Evolutionary conservation across 64 coral and sea anemone genomes (phyloP), one percentile per base, ranked within the genome.

Genomic region (Actinia tenebrosa): DNA sequence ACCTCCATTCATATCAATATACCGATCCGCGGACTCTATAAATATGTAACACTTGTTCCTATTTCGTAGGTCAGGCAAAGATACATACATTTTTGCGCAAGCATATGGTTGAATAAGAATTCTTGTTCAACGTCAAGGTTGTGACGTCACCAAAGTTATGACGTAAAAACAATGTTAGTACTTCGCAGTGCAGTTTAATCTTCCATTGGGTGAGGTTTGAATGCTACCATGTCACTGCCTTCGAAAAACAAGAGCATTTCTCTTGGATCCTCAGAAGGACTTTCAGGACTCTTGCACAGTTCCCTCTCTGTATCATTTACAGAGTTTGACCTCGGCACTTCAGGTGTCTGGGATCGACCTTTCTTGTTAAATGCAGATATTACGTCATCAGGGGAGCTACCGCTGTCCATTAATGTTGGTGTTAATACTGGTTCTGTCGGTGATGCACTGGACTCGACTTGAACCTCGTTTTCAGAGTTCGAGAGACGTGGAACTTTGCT

Each of bases 161-260:
- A 58, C 56, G 56, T 58, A 2, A 14, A 11, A 58, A 2, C 56
- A 7, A 2, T 10, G 10, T 11, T 58, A 16, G 30, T 37, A 14
- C 56, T 58, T 58, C 56, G 56, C 15, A 58, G 10, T n/a, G 63
- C 7, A 18, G 25, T 27, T 84, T 44, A 95, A 79, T 92, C 91
- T 56, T 95, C 94, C 17, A 92, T 82, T 17, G 94, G 94, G 82
- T 93, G 94, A 54, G 91, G 91, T 26, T 83, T 72, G 85, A 96
- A 93, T 0, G 87, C 84, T n/a, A 96, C 86, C 66, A 93, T 93
- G 3, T 83, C 91, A 54, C 94, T 96, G 1, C 94, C 91, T 25
- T 92, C 86, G 3, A 96, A 80, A 87, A 56, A 60, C 44, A 93
- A 55, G 68, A 90, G 62, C 45, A 87, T 44, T 25, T 88, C n/a